Base-by-base conservation (phyloP, 2,888 invertebrate species). In the Trissolcus brochymenae region DNA sequence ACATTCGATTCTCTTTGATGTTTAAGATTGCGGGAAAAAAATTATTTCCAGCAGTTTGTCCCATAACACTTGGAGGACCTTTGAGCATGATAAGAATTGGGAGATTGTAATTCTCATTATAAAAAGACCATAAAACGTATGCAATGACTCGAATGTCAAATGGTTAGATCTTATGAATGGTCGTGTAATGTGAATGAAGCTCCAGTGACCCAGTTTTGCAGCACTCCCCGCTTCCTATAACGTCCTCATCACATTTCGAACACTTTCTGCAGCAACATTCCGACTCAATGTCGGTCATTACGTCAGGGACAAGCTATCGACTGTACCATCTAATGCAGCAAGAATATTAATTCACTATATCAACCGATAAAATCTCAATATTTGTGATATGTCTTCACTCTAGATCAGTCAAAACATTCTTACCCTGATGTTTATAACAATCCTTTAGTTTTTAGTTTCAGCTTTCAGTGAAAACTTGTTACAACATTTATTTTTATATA, bases 141-240 rank as follows among this genome's bases (percentile, higher is more conserved):
- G 68, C 67, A 79, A 73, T 66, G 76, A 80, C 76, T 82, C 81
- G 84, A 84, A 85, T 87, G 83, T 84, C 85, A 84, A 85, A 86
- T 84, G 84, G 86, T 87, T 87, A 84, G 86, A 88, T 87, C 88
- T 88, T 88, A 88, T 88, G 88, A 88, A 88, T 88, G 88, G 88
- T 84, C 87, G 87, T 86, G 88, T 88, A 88, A 88, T 88, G 88
- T 88, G 88, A 88, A 88, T 88, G 88, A 87, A 88, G 88, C 87
- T 88, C 87, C 87, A 88, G 86, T 88, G 87, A 88, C 88, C 88
- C 81, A 87, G 84, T 87, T 88, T 81, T 73, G 82, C 79, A 70
- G 77, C 80, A 79, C 81, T 81, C 82, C 25, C 17, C 35, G 17
- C 46, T 13, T 29, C 54, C 80, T 82, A 82, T 78, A 80, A 76